These are phyloP conservation scores for Dynastes hyllus DNA, from an alignment of 2,888 invertebrate genomes.

Conservation along the genomic window DNA sequence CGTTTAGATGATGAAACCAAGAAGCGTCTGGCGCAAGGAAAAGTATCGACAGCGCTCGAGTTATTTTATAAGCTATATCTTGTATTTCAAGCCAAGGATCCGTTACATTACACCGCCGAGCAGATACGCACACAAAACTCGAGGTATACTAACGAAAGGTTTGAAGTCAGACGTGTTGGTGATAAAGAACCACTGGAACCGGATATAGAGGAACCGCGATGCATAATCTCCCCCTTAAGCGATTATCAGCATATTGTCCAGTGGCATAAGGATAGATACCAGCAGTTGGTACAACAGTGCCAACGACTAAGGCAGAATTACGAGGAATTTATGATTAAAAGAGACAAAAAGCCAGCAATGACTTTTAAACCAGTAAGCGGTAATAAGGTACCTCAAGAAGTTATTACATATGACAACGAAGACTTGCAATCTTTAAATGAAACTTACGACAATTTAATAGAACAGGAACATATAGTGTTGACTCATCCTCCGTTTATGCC, in stretches of 20 bases:
- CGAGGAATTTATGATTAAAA: constrained; percentile 49
- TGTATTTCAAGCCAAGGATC: constrained; percentile 75
- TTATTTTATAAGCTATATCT: constrained; percentile 78
- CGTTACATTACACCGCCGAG: constrained; percentile 73
- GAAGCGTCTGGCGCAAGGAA: constrained; percentile 72
- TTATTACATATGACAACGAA: neutral
- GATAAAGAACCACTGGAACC: constrained; percentile 32
- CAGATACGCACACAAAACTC: constrained; percentile 68
- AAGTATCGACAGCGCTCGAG: constrained; percentile 73
- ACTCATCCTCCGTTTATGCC: constrained; percentile 57
- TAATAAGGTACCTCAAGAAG: constrained; percentile 3
- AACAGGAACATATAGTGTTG: constrained; percentile 59
- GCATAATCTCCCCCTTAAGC: constrained; percentile 46
- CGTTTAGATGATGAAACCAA: constrained; percentile 71
- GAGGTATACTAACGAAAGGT: constrained; percentile 63
- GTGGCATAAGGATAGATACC: constrained; percentile 75
- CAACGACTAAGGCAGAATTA: constrained; percentile 64
- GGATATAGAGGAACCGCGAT: neutral
- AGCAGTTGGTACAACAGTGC: constrained; percentile 70
- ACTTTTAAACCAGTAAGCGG: neutral
- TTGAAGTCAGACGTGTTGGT: constrained; percentile 64
- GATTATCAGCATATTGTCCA: constrained; percentile 72
- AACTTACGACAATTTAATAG: constrained; percentile 59
- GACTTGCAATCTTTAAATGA: constrained; percentile 43
- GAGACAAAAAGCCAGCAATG: constrained; percentile 4